phyloP scores from a whole-genome alignment of 2,888 invertebrate species.

The Sceliomorpha sp. region DNA sequence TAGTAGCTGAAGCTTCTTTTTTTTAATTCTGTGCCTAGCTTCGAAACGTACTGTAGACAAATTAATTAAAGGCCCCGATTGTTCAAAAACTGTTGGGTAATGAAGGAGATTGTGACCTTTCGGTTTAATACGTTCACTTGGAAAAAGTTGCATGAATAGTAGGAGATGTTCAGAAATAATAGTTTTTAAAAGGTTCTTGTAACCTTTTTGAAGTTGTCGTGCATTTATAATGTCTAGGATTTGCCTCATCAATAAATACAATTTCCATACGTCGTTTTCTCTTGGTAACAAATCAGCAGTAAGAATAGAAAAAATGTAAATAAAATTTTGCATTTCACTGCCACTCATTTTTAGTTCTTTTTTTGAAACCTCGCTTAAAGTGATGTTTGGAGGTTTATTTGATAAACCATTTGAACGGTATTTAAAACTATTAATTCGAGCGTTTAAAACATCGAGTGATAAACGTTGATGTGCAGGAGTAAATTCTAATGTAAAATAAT shows the following conservation, averaged over 20 bases:
- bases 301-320: constrained; percentile 11
- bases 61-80: constrained; percentile 26
- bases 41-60: constrained; percentile 24
- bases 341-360: constrained; percentile 6
- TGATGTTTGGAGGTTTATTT: too few relatives aligned
- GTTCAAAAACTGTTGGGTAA: constrained; percentile 21
- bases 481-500: constrained; percentile 7
- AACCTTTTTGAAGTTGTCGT: too few relatives aligned
- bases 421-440: too few relatives aligned
- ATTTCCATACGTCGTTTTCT: too few relatives aligned
- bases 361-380: too few relatives aligned
- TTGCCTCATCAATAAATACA: too few relatives aligned
- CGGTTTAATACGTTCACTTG: constrained; percentile 21
- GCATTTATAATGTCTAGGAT: too few relatives aligned
- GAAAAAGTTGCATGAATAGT: constrained; percentile 19
- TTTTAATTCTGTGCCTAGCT: constrained; percentile 15
- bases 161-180: constrained; percentile 18
- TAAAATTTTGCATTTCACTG: constrained; percentile 18
- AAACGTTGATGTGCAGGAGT: too few relatives aligned
- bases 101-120: constrained; percentile 25
- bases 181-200: neutral
- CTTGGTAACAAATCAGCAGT: too few relatives aligned
- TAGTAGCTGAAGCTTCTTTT: constrained; percentile 14
- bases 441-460: too few relatives aligned
- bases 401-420: constrained; percentile 7